Evolutionary conservation across 64 coral and sea anemone species (phyloP), one percentile per base, ranked within the genome.

Genomic region (Actinia equina): DNA sequence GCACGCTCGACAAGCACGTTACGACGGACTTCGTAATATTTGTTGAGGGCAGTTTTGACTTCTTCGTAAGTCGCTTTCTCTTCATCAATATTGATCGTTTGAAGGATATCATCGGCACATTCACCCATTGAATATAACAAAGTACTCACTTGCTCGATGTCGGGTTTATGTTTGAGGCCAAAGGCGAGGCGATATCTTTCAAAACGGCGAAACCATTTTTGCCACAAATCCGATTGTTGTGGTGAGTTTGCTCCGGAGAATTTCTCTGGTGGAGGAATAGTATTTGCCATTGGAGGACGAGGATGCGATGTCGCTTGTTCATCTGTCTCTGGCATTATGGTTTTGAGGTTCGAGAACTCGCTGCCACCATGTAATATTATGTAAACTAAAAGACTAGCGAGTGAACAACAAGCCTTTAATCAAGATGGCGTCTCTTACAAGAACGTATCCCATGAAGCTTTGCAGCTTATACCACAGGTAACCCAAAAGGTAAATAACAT

Each of bases 51-150:
- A 1, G 65, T 77, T 77, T 87, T 87, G 0, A 87, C 71, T n/a
- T 87, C 86, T 20, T 76, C 86, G 67, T 51, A 87, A 17, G 86
- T 53, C 22, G 86, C 61, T 52, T 69, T 77, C 30, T 44, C 86
- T 53, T 77, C 62, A 37, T 37, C 30, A 37, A 37, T 37, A 37
- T 37, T 37, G 45, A 46, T 44, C 17, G 74, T 74, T 5, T 74
- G 69, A 3, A 86, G 46, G n/a, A 37, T 37, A 37, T 37, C 30
- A 37, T 37, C 30, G 30, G 30, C 30, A 37, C 30, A 37, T 5
- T 26, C 44, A 12, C 85, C 90, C 85, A 92, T 92, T 11, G 90
- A 43, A 25, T 87, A 92, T 5, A 92, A 59, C 4, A 92, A 45
- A 55, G 86, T 92, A 18, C 78, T 60, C 1, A 82, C 85, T 71